Conservation (phyloP, 1,140 invertebrate species). For the Lepidotrigona ventralis region DNA sequence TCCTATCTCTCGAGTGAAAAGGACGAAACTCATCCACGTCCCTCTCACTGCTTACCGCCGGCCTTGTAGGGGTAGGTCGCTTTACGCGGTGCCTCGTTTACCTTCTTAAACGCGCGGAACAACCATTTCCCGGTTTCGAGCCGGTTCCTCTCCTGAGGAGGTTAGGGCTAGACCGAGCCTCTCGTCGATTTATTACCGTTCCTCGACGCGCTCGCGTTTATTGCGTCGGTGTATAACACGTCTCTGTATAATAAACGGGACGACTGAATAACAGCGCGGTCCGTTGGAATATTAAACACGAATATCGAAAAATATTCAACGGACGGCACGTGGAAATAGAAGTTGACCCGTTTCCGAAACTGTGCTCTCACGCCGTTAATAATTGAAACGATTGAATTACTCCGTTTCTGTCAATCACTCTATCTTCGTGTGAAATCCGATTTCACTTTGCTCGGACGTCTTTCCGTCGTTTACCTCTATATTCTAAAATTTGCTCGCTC, state of each 20-base stretch:
- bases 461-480: neutral
- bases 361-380: neutral
- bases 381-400: neutral
- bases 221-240: neutral
- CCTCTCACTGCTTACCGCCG: neutral
- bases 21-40: constrained; percentile 22
- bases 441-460: neutral
- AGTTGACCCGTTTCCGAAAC: neutral
- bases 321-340: neutral
- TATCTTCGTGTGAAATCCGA: neutral
- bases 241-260: neutral
- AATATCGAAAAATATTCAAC: neutral
- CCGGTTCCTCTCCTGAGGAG: neutral
- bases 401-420: neutral
- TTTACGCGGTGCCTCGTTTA: constrained; percentile 46
- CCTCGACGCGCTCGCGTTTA: neutral
- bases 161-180: no score
- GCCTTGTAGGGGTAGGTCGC: constrained; percentile 52
- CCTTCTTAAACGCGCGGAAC: constrained; percentile 52
- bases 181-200: neutral
- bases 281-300: neutral
- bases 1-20: constrained; percentile 26
- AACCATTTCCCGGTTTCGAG: constrained; percentile 1
- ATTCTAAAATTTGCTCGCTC: neutral
- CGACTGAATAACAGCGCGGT: neutral